Base-by-base conservation (phyloP, 2,113 vertebrate species). In the Tyrannus savana region DNA sequence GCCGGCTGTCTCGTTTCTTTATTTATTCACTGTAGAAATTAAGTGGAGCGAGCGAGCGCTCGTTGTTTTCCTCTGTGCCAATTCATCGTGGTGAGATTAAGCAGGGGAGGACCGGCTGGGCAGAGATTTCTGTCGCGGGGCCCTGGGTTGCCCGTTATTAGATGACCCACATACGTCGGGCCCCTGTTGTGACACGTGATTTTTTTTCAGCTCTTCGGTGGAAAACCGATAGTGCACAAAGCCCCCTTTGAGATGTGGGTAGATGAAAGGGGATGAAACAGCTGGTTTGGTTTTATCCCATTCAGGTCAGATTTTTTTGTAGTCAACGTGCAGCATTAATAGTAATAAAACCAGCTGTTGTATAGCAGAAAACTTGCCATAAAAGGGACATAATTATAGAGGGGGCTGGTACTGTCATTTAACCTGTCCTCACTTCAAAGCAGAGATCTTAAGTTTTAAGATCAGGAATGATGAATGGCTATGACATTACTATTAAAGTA, bases 101-200 rank as follows among this genome's bases (percentile, higher is more conserved):
- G 69, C 3, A 6, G 49, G 79, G 90, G 79, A 89, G 87, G 80
- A 42, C 25, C 1, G 52, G 75, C 73, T 81, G 94, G 89, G 84
- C 91, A 64, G 89, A 83, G 80, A 66, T 88, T 96, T 41, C 89
- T 1, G 4, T 71, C 35, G 44, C 55, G 2, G 72, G 87, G 80
- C 92, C 49, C 78, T 37, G 83, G 52, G 14, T 93, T 81, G 92
- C 80, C 1, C 17, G 72, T 75, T 86, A 7, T 78, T 93, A 75
- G 63, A 16, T 97, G 97, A 98, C 96, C 97, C 95, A 96, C 81
- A 96, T 97, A 95, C 49, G 15, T 90, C 7, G 12, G 81, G 84
- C 44, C 83, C 87, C 87, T 82, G 19, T 92, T 64, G 83, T 60
- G 81, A 75, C 83, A 87, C 80, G 93, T 83, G 94, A 80, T 95